Percentiles rank a stretch among this genome's conserved stretches.
These are phyloP conservation scores for Sturnus vulgaris DNA, from an alignment of 2,113 vertebrate genomes.

Conservation along the genomic window DNA sequence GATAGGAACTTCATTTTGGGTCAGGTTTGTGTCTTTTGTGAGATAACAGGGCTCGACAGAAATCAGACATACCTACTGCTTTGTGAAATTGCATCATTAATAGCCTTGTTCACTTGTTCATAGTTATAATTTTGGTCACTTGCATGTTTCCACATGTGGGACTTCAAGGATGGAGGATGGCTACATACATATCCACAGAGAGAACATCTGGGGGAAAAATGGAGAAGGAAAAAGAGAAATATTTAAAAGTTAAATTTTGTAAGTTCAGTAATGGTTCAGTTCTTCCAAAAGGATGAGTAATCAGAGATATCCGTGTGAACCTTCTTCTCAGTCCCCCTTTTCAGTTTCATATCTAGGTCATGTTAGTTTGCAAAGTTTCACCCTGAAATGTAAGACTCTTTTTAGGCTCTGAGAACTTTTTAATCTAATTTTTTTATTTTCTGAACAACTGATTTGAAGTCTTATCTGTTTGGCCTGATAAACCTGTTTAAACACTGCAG, in stretches of 20 bases:
- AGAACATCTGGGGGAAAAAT: conserved; percentile 80
- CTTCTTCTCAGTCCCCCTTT: background rate
- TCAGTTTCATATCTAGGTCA: background rate
- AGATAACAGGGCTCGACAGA: background rate
- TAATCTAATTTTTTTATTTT: background rate
- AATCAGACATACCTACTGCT: conserved; percentile 82
- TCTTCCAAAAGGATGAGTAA: background rate
- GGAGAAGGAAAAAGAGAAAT: background rate
- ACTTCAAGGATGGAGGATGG: conserved; percentile 95
- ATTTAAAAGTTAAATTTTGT: background rate
- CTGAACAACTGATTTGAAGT: background rate
- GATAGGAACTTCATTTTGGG: background rate
- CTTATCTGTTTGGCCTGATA: background rate
- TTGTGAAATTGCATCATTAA: conserved; percentile 96
- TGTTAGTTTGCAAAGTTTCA: background rate
- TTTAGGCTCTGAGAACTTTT: background rate
- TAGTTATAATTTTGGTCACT: conserved; percentile 99
- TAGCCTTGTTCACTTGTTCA: conserved; percentile 97
- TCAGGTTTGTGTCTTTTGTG: background rate
- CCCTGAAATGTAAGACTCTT: background rate
- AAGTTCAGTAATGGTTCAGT: background rate
- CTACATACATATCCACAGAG: conserved; percentile 97
- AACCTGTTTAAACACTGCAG: background rate
- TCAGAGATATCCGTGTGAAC: background rate
- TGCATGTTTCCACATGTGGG: conserved; percentile 99